Conservation (phyloP, 2,797 vertebrate species). For the Acropternis orthonyx region DNA sequence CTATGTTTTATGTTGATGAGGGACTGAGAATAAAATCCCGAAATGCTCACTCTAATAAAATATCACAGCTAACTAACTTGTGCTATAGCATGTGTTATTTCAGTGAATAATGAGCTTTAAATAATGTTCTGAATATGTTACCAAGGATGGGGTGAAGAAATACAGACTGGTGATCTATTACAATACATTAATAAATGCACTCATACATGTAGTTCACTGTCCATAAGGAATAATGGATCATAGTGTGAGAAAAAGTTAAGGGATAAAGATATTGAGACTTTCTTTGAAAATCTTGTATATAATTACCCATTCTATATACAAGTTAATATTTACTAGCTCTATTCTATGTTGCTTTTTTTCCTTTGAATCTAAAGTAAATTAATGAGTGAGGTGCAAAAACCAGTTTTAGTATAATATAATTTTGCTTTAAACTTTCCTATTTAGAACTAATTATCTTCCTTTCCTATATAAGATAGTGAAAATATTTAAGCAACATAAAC, state of each 20-base stretch:
- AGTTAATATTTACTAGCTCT: conserved; percentile 34
- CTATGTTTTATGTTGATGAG: conserved; percentile 75
- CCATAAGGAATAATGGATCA: conserved; percentile 62
- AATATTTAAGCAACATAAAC: conserved; percentile 67
- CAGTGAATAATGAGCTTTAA: conserved; percentile 78
- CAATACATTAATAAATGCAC: conserved; percentile 72
- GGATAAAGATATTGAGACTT: background rate
- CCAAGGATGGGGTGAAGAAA: conserved; percentile 70
- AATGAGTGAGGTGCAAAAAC: conserved; percentile 14
- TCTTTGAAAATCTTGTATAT: conserved; percentile 1
- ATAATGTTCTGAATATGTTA: conserved; percentile 77
- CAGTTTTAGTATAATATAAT: background rate
- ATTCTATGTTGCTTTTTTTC: background rate
- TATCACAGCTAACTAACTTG: conserved; percentile 73
- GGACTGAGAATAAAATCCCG: conserved; percentile 61
- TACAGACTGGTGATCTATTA: conserved; percentile 72
- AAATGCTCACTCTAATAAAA: conserved; percentile 72
- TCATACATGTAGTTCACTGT: conserved; percentile 28
- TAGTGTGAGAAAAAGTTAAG: conserved; percentile 23
- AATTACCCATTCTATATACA: conserved; percentile 5
- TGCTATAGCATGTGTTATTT: conserved; percentile 74
- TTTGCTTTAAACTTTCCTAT: conserved; percentile 42
- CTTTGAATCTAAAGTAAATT: conserved; percentile 48
- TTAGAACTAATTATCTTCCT: conserved; percentile 61
- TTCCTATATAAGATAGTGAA: conserved; percentile 44